Base-by-base conservation (phyloP, 2,888 invertebrate genomes). In the Exephanes ischioxanthus region DNA sequence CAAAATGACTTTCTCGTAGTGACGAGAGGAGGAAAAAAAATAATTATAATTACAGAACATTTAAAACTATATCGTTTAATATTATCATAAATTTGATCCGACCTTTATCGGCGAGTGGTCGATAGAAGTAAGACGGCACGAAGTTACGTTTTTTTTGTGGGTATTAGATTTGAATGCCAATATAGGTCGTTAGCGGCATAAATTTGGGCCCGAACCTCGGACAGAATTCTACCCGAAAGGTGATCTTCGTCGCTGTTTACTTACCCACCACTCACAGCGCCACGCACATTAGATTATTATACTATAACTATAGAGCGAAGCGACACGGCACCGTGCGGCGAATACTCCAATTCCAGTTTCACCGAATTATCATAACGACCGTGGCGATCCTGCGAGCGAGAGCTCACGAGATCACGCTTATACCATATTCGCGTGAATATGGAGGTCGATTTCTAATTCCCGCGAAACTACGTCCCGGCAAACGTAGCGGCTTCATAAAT, bases 381-480 rank as follows among this genome's bases (percentile, higher is more conserved):
- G 71, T 51, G 70, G 73, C 41, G 58, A 66, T 72, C 66, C 16
- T 22, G 67, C 14, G 33, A 11, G 26, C 41, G 76, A 45, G 19
- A 68, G 14, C 16, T 51, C 66, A 72, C 41, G 33, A 53, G 77
- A 61, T 73, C 68, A 68, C 37, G 61, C 51, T 51, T 61, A 22
- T 41, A 70, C 11, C 45, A 33, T 77, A 55, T 80, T 83, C 75
- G 67, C 80, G 84, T 33, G 87, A 85, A 89, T 90, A 91, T 91
- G 88, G 91, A 91, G 91, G 90, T 91, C 90, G 91, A 91, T 91
- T 91, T 91, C 91, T 91, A 91, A 91, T 91, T 90, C 90, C 87
- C 88, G 86, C 87, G 88, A 86, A 89, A 87, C 89, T 76, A 76
- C 78, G 73, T 33, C 67, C 16, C 61, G 75, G 61, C 53, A 55